Evolutionary conservation across 2,113 vertebrate genomes (phyloP), one percentile per base, ranked within the genome.

Genomic region (Vombatus ursinus): DNA sequence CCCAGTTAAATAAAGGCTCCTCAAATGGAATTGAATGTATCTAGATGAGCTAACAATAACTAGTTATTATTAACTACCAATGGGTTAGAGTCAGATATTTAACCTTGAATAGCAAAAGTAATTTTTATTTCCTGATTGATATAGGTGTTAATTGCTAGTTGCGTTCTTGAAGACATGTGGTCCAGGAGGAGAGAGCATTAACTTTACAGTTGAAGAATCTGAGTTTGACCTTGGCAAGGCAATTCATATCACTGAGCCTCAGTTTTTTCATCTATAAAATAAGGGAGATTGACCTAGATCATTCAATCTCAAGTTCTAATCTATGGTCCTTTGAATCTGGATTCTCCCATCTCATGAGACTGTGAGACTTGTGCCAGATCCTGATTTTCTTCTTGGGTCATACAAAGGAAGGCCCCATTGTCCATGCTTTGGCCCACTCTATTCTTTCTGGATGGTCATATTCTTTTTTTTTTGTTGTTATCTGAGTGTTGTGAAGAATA

Each of bases 401-500:
- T 12, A 44, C 47, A 22, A 54, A 93, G 68, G 90, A 90, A 53
- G 31, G 6, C 68, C 92, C 92, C 4, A 48, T 31, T 53, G 31
- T 3, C 37, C 52, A 53, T 52, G 77, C 93, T n/a, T 89, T 96
- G 89, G 91, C 90, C 94, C 89, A 28, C 3, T 47, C 7, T 77
- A 53, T n/a, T 89, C 52, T 89, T 51, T 54, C 22, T 24, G 50
- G 94, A 53, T 52, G 52, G 48, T 48, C 51, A 37, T 44, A 47
- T 12, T 92, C 31, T 19, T 51, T 90, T 44, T 61, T 54, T 92
- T 93, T 89, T 90, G n/a, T 49, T 49, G 2, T 92, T 54, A n/a
- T 19, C 50, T n/a, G 53, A 22, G 11, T n/a, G 16, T 77, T 68
- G n/a, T 95, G 53, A 96, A 95, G 89, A 97, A 96, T 96, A 91